phyloP scores from a whole-genome alignment of 2,888 invertebrate genomes.

The Chymomyza procnemis region DNA sequence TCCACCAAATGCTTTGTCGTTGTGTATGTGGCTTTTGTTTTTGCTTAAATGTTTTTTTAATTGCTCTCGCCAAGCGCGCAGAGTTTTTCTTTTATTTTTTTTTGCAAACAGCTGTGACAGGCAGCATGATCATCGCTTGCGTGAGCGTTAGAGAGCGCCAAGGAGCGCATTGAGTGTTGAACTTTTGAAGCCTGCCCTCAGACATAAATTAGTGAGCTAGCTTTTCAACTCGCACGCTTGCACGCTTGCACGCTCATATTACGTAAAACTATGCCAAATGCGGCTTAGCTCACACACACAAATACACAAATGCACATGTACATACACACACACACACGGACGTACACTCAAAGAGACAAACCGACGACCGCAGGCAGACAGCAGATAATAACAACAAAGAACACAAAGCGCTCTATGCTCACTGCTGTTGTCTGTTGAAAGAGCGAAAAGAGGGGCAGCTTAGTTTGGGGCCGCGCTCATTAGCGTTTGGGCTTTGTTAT shows the following conservation, averaged over 20 bases:
- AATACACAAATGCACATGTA: neutral
- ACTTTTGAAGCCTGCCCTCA: neutral
- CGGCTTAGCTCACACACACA: slow-evolving; percentile 47
- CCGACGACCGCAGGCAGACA: slow-evolving; percentile 4
- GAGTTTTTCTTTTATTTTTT: slow-evolving; percentile 4
- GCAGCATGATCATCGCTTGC: slow-evolving; percentile 44
- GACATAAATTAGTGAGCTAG: neutral
- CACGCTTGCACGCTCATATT: slow-evolving; percentile 34
- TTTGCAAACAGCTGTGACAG: slow-evolving; percentile 51
- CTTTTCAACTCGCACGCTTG: slow-evolving; percentile 8
- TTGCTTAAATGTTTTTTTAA: slow-evolving; percentile 34
- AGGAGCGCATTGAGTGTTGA: neutral
- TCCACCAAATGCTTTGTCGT: slow-evolving; percentile 30
- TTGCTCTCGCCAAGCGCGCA: slow-evolving; percentile 37
- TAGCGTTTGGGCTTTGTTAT: slow-evolving; percentile 16
- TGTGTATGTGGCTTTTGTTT: slow-evolving; percentile 10
- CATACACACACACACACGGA: neutral
- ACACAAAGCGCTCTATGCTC: slow-evolving; percentile 44
- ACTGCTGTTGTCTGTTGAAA: neutral
- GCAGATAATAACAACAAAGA: slow-evolving; percentile 17
- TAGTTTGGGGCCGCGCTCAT: slow-evolving; percentile 14
- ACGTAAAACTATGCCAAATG: slow-evolving; percentile 70
- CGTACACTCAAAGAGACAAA: slow-evolving; percentile 10
- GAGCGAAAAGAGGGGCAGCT: slow-evolving; percentile 2
- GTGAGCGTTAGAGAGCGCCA: neutral